phyloP scores from a whole-genome alignment of 2,113 vertebrate species.

The Pampusana beccarii region DNA sequence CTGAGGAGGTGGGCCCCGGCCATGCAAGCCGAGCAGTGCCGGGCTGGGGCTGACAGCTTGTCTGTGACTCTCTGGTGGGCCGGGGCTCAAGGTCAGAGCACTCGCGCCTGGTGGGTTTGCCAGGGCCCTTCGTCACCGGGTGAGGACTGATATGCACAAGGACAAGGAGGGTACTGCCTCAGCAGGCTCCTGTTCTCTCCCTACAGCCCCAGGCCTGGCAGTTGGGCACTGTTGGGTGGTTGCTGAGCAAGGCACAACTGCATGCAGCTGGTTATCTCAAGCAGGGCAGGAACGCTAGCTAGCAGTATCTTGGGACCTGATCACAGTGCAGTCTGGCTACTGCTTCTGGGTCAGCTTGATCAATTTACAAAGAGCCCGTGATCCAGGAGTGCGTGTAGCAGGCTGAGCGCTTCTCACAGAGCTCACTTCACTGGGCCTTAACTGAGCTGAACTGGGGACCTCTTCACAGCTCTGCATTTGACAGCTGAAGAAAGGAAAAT shows the following conservation, averaged over 20 bases:
- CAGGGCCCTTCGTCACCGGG: background rate
- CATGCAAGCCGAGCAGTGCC: background rate
- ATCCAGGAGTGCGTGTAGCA: no score
- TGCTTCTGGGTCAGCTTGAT: background rate
- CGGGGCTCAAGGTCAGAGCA: conserved; percentile 19
- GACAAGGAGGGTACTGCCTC: background rate
- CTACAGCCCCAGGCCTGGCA: background rate
- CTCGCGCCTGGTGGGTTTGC: background rate
- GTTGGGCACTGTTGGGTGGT: background rate
- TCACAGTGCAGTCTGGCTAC: background rate
- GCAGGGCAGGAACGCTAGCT: background rate
- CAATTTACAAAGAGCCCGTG: fast-evolving
- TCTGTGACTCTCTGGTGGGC: background rate
- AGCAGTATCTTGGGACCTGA: background rate
- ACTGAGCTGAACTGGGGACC: fast-evolving
- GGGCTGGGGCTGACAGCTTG: background rate
- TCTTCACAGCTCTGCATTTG: background rate
- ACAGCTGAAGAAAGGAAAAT: background rate
- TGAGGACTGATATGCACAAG: background rate
- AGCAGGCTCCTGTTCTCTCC: background rate
- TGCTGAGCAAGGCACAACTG: background rate
- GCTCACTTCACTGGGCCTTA: background rate
- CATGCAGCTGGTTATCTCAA: background rate
- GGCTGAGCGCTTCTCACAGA: background rate
- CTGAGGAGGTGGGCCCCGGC: background rate